Evolutionary conservation across 2,113 vertebrate species (phyloP).

Genomic region (Toxostoma redivivum): DNA sequence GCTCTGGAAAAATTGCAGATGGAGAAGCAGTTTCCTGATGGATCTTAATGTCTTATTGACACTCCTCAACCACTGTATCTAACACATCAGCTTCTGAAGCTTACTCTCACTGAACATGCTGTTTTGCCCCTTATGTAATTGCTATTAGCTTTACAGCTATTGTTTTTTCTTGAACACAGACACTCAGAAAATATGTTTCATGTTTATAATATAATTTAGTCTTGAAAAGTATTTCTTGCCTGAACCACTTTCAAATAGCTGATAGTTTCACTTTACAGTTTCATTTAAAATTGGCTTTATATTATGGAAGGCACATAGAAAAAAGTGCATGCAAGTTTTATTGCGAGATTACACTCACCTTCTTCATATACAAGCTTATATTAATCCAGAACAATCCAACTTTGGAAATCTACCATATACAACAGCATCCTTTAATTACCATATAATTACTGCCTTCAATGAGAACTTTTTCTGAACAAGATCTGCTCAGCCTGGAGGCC

Average conservation of each 20-base stretch:
- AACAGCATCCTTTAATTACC: slow-evolving; percentile 38
- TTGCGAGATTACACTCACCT: neutral
- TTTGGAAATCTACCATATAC: slow-evolving; percentile 38
- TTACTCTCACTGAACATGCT: neutral
- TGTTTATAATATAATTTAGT: neutral
- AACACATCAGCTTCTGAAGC: neutral
- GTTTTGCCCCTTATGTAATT: neutral
- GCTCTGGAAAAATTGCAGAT: neutral
- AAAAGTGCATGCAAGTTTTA: neutral
- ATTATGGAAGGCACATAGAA: neutral
- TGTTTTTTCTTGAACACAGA: slow-evolving; percentile 4
- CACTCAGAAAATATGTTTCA: neutral
- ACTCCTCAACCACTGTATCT: neutral
- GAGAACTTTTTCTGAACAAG: slow-evolving; percentile 11
- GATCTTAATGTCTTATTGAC: neutral
- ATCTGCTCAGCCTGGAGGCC: slow-evolving; percentile 16
- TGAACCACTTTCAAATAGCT: neutral
- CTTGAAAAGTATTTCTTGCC: neutral
- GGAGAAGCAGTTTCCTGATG: neutral
- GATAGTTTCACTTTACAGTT: neutral
- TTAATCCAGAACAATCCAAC: neutral
- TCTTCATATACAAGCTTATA: neutral
- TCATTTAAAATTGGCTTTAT: neutral
- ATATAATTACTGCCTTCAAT: slow-evolving; percentile 11
- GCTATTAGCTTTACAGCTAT: neutral